Conservation (phyloP, 2,113 vertebrate genomes). For the Hippocampus guttulatus region DNA sequence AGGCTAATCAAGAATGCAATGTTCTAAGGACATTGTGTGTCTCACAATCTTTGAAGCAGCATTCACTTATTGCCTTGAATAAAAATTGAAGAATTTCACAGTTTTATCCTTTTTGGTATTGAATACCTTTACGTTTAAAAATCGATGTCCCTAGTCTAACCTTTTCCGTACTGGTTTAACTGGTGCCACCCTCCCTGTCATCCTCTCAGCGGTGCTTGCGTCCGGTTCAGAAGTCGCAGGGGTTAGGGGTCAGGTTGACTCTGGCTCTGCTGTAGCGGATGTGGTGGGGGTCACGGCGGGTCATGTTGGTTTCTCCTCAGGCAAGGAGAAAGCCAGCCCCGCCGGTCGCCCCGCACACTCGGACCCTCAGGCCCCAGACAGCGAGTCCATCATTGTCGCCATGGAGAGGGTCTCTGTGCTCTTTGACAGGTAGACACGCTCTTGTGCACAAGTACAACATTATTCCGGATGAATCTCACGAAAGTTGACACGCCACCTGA, state of each 20-base stretch:
- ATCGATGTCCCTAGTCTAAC: constrained; percentile 41
- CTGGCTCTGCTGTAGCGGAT: constrained; percentile 60
- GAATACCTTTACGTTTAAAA: constrained; percentile 40
- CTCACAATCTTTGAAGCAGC: constrained; percentile 19
- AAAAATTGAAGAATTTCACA: constrained; percentile 19
- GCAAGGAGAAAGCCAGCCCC: constrained; percentile 93
- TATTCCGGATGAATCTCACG: background rate
- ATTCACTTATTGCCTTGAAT: constrained; percentile 8
- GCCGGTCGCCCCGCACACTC: constrained; percentile 76
- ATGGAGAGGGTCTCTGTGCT: constrained; percentile 98
- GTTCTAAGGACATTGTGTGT: constrained; percentile 15
- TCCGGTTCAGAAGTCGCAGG: constrained; percentile 66
- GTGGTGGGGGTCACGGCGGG: constrained; percentile 60
- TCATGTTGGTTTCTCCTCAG: constrained; percentile 75
- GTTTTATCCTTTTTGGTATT: constrained; percentile 17
- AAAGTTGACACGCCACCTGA: background rate
- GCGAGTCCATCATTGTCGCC: constrained; percentile 93
- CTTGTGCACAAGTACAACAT: constrained; percentile 9
- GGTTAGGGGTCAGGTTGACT: constrained; percentile 72
- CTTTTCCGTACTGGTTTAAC: constrained; percentile 44
- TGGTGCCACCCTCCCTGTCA: constrained; percentile 45
- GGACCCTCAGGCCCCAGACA: constrained; percentile 83
- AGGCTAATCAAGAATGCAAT: constrained; percentile 7
- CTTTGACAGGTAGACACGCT: constrained; percentile 84
- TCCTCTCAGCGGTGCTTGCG: constrained; percentile 69